Base-by-base conservation (phyloP, 2,888 invertebrate species). In the Athalia circularis region DNA sequence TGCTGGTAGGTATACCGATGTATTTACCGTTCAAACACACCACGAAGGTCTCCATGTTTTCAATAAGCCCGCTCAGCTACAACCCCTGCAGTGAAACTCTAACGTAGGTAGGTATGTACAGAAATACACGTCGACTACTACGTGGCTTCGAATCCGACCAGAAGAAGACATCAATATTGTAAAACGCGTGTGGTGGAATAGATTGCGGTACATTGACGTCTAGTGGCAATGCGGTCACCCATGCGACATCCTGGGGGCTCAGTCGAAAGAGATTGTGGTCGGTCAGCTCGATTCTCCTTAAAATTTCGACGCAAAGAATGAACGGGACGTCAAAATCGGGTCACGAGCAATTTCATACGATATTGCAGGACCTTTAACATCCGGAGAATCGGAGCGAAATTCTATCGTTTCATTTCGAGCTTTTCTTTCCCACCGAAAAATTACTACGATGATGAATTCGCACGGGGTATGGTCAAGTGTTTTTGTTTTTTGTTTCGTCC, bases 11-110 rank as follows among this genome's bases (percentile, higher is more conserved):
- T 80, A 77, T 79, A 79, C 75, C 77, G 78, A 77, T 74, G 81
- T 81, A 80, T 81, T 79, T 80, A 80, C 80, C 80, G 80, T 81
- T 82, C 80, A 83, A 83, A 83, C 83, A 81, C 80, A 80, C 79
- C 74, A 79, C 80, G 77, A 80, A 80, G 78, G 80, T 80, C 79
- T 76, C 65, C 79, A 77, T 78, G 80, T 81, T 82, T 83, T 82
- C 83, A 83, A 84, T 81, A 82, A 80, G 80, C 80, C 80, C 64
- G 45, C 64, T 29, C 29, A 29, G 29, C 29, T 29, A 29, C 29
- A 68, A 52, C 13, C 52, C 68, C 61, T 59, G 50, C 43, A 72
- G 45, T 59, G 45, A 29, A 13, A n/a, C 75, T 29, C 11, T 9
- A 15, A n/a, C n/a, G 52, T 50, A 50, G 45, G 47, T 29, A 29